phyloP scores from a whole-genome alignment of 1,140 invertebrate species.

The Popillia japonica region DNA sequence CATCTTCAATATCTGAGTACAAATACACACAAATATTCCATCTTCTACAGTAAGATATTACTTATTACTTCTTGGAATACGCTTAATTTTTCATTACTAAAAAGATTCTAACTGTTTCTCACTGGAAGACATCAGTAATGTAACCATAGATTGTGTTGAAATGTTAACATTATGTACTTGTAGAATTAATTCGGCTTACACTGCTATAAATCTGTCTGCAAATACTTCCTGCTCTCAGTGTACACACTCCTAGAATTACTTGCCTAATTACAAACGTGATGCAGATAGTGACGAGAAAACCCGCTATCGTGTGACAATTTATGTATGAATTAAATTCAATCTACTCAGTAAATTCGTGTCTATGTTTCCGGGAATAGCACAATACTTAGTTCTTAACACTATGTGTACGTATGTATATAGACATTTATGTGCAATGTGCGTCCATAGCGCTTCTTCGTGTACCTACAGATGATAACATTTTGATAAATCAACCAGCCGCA shows the following conservation, averaged over 20 bases:
- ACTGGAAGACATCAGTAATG: neutral
- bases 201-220: neutral
- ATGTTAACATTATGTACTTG: neutral
- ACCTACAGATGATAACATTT: too few relatives aligned
- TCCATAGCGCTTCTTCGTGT: too few relatives aligned
- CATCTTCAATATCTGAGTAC: too few relatives aligned
- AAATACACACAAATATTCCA: too few relatives aligned
- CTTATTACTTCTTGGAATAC: too few relatives aligned
- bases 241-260: neutral
- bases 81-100: too few relatives aligned
- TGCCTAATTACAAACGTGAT: conserved; percentile 1
- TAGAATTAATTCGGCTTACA: neutral
- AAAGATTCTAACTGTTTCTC: neutral
- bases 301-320: conserved; percentile 13
- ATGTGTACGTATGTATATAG: neutral
- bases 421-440: conserved; percentile 44
- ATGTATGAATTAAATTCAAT: neutral
- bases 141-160: conserved; percentile 1
- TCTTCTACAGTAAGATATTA: too few relatives aligned
- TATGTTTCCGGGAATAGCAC: neutral
- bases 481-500: too few relatives aligned
- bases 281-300: neutral
- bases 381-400: neutral
- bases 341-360: neutral
- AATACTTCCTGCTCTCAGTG: conserved; percentile 2